phyloP scores from a whole-genome alignment of 1,140 invertebrate genomes.

The Dinothrombium tinctorium region DNA sequence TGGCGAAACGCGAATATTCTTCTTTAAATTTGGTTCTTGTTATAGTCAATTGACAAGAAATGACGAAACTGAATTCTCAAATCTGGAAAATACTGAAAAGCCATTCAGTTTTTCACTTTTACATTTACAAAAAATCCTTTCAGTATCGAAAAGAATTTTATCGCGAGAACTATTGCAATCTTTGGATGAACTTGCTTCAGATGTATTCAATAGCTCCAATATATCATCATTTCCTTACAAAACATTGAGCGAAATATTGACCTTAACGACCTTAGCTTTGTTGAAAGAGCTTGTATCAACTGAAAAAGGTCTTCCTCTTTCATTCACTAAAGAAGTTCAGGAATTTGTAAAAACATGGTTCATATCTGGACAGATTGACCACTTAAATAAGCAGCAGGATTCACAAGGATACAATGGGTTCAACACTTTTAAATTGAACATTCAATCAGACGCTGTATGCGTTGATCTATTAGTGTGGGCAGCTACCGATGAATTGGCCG shows the following conservation, averaged over 20 bases:
- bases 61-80: conserved; percentile 18
- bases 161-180: conserved; percentile 50
- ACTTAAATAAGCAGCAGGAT: conserved; percentile 27
- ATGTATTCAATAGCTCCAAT: conserved; percentile 30
- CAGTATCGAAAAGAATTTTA: conserved; percentile 52
- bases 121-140: conserved; percentile 20
- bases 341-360: conserved; percentile 69
- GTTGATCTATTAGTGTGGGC: conserved; percentile 94
- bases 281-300: conserved; percentile 69
- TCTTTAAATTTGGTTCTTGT: conserved; percentile 71
- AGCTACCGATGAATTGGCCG: conserved; percentile 33
- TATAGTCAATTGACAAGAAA: conserved; percentile 26
- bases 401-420: conserved; percentile 44
- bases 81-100: conserved; percentile 18
- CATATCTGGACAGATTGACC: conserved; percentile 68
- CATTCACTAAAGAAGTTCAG: conserved; percentile 82
- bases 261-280: conserved; percentile 72
- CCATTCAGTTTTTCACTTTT: conserved; percentile 22
- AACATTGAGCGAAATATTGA: conserved; percentile 80
- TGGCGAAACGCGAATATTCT: conserved; percentile 47
- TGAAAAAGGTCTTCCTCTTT: conserved; percentile 43
- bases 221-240: conserved; percentile 58
- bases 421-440: conserved; percentile 80
- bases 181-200: conserved; percentile 54
- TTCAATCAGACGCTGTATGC: conserved; percentile 88